Evolutionary conservation across 2,888 invertebrate species (phyloP).

Genomic region (Nymphalis polychloros): DNA sequence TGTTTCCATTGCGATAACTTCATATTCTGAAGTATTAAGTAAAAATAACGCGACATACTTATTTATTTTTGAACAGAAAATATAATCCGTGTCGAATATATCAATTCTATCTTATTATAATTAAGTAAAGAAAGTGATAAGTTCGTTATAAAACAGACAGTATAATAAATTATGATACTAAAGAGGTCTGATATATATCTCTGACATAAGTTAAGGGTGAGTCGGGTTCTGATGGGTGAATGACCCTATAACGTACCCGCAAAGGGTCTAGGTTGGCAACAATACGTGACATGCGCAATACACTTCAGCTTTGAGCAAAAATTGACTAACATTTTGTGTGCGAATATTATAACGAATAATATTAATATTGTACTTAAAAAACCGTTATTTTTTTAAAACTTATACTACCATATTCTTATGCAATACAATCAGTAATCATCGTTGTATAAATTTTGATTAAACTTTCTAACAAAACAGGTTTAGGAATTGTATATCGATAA

Average conservation of each 20-base stretch:
- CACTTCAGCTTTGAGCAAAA: slow-evolving; percentile 43
- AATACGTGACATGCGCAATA: slow-evolving; percentile 67
- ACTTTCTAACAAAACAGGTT: no score
- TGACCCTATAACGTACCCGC: slow-evolving; percentile 32
- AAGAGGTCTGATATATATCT: slow-evolving; percentile 5
- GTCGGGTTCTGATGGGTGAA: slow-evolving; percentile 32
- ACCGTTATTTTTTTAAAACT: not conserved
- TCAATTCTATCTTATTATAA: not conserved
- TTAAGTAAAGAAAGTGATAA: not conserved
- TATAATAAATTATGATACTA: not conserved
- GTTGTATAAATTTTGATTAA: no score
- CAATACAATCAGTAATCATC: no score
- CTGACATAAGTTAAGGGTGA: slow-evolving; percentile 22
- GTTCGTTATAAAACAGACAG: not conserved
- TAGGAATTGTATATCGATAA: no score
- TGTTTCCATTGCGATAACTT: not conserved
- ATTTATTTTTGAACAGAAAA: no score
- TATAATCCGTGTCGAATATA: no score
- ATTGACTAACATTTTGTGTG: slow-evolving; percentile 20
- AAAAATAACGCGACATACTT: no score
- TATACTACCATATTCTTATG: not conserved
- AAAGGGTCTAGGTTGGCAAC: slow-evolving; percentile 44
- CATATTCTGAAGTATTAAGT: no score
- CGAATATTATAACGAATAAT: slow-evolving; percentile 8
- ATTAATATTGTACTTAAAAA: slow-evolving; percentile 4